Base-by-base conservation (phyloP, 2,797 vertebrate species). In the Etheostoma nigrum region DNA sequence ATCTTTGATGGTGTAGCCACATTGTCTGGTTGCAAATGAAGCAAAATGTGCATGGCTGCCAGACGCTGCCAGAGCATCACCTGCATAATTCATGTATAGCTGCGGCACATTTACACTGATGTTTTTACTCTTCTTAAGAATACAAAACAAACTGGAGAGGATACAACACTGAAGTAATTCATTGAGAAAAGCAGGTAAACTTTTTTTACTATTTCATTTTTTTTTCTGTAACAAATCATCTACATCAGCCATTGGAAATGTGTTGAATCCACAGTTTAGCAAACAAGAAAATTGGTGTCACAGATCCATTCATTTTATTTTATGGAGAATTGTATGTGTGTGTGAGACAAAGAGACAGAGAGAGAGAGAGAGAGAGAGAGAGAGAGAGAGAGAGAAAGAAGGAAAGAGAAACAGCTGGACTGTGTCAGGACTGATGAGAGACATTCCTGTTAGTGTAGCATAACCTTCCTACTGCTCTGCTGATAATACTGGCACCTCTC, bases 401-500 rank as follows among this genome's bases (percentile, higher is more conserved):
- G 4, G 61, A 9, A 61, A 40, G 23, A 62, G 74, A 74, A 85
- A 86, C 97, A 98, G 97, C 97, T 98, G 98, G 95, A 94, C 93
- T 96, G 90, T 96, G 95, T 99, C 97, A 97, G 84, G 89, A 89
- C 84, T 93, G 95, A 93, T 94, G 93, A 93, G 95, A 93, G 96
- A 96, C 95, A 76, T 96, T 93, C 95, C 95, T 98, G 96, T 98
- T 98, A 97, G 96, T 97, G 91, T 95, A 98, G 95, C 89, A 90
- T 96, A 97, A 98, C 97, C 97, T 96, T 96, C 91, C 94, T 89
- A 88, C 95, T 95, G 95, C 95, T 95, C 94, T 96, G 89, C 94
- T 97, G 97, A 99, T 99, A 98, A 98, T 96, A 95, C 96, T 95
- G 97, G 97, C 97, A 97, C 97, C 97, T 91, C 85, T 84, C 79